Evolutionary conservation across 2,888 invertebrate genomes (phyloP), one percentile per base, ranked within the genome.

Genomic region (Cephonodes hylas): DNA sequence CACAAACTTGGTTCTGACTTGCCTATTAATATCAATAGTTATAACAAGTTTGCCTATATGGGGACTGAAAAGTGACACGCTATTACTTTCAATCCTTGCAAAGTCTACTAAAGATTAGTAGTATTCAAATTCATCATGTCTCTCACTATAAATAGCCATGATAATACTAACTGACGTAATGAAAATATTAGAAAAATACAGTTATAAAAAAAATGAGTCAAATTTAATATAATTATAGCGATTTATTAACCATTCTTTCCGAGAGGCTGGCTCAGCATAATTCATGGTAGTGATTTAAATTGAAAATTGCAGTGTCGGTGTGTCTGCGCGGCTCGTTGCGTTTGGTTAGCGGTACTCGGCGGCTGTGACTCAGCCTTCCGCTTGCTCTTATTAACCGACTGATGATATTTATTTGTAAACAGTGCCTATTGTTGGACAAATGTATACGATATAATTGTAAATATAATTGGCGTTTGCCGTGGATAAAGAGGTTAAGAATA

Each of bases 291-390:
- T 7, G 38, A 42, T 57, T 15, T 7, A 44, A 23, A 13, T 15
- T 66, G 67, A 74, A 73, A 73, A 68, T 67, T 68, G 67, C 69
- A 64, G 77, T 74, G 70, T 63, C 74, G 78, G 73, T 76, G 76
- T 65, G 68, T 7, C 65, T 72, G 63, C 60, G 62, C 58, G 23
- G 65, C 62, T 60, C 57, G 63, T 63, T 58, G 61, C 44, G 66
- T 59, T 68, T 69, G 63, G 45, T 53, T 79, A 79, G 74, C 79
- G 79, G 79, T 75, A 77, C 65, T 10, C 20, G 8, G 15, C 59
- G 59, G 5, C 27, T 15, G 15, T 53, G 53, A 53, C 31, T 53
- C 53, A 6, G 23, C 27, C 31, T 53, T 31, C 53, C 18, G 25
- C 23, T n/a, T 13, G 25, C 5, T 23, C 6, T 23, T 46, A 25